Evolutionary conservation across 35 echinoderm and acorn worm species (phyloP), one percentile per base, ranked within the genome.

Genomic region (Ophiothrix spiculata): DNA sequence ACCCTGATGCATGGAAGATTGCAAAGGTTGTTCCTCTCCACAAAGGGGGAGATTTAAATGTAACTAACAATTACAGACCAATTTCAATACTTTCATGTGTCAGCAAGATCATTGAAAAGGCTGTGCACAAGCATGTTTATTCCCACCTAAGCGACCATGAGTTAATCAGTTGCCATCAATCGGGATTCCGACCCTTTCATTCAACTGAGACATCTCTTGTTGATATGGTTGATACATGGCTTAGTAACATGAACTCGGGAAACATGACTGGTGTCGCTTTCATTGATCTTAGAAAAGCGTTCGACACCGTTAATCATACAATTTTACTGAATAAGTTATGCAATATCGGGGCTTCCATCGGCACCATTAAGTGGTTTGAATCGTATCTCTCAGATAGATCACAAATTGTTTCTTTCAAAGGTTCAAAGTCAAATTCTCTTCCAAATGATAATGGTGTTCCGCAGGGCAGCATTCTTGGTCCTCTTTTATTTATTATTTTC

Each of bases 281-380:
- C 41, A 80, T 80, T n/a, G 78, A 80, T 32, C 23, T 80, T 2
- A n/a, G 78, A 15, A 80, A 80, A 25, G 78, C 37, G 25, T 80
- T 80, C 41, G 78, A 80, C 38, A 80, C 78, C 16, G 78, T 80
- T n/a, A 80, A 80, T 40, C 78, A 80, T 42, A 35, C n/a, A 4
- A 80, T 80, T 35, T 41, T 80, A 14, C 25, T 80, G 28, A 42
- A 41, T n/a, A 80, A 80, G 35, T 40, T 80, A 40, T 25, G 41
- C 23, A 25, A 80, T 25, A 80, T 80, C 21, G 78, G 78, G 39
- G 16, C 37, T 80, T 33, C 78, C 11, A n/a, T 12, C 28, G 25
- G 41, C 32, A 42, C 78, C 21, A 25, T 80, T n/a, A 38, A 80
- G 41, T 80, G 78, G 78, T 80, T 80, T 80, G 25, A 40, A 40